Evolutionary conservation across 2,113 vertebrate species (phyloP).

Genomic region (Nettapus auritus): DNA sequence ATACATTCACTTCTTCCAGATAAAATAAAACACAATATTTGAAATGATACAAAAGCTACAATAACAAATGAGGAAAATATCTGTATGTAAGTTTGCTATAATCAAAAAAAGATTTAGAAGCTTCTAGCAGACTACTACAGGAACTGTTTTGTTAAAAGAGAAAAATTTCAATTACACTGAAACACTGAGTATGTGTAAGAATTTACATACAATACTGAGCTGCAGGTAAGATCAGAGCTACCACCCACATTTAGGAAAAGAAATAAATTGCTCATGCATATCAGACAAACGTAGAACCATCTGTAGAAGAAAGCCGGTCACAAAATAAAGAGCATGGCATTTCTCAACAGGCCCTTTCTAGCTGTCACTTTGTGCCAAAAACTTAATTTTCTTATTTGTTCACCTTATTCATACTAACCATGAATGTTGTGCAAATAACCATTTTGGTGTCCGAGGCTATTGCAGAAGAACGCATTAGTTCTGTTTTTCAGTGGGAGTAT

Average conservation of each 20-base stretch:
- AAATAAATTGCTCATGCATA: not conserved
- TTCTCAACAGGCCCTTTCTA: not conserved
- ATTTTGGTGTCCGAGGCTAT: not conserved
- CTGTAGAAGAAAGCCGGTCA: not conserved
- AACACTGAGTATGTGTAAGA: not conserved
- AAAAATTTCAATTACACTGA: not conserved
- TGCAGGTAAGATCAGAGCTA: not conserved
- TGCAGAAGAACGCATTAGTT: not conserved
- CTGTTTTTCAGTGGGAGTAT: constrained; percentile 59
- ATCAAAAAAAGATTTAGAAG: not conserved
- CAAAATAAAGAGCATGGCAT: not conserved
- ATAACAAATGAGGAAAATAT: not conserved
- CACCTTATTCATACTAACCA: not conserved
- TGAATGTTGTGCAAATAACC: not conserved
- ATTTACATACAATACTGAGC: not conserved
- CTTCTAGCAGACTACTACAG: not conserved
- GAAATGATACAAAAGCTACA: constrained; percentile 16
- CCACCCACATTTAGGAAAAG: not conserved
- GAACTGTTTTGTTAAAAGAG: not conserved
- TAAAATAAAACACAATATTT: constrained; percentile 44
- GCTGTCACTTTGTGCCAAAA: not conserved
- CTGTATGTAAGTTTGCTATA: not conserved
- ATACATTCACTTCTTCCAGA: constrained; percentile 52
- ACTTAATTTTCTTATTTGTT: not conserved
- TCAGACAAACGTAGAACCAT: not conserved